Evolutionary conservation across 2,113 vertebrate genomes (phyloP), one percentile per base, ranked within the genome.

Genomic region (Hemichromis elongatus): DNA sequence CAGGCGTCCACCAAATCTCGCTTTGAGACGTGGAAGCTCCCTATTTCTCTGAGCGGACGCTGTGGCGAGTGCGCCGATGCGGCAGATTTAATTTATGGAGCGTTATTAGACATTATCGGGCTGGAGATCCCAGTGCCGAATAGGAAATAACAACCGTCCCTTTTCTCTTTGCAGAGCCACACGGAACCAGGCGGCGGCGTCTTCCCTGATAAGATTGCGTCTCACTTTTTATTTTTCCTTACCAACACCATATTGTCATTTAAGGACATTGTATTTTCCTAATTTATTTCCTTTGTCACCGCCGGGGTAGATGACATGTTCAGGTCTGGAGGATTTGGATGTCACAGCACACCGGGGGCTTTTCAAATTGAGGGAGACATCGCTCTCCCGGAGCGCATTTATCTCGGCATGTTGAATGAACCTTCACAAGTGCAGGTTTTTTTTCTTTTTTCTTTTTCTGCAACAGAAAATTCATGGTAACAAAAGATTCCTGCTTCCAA

Each of bases 51-150:
- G 24, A 61, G 82, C 68, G 57, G 73, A 73, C 33, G 79, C 81
- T 66, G 80, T 78, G 30, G 35, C 50, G 83, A 75, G 81, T 19
- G 14, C 86, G 84, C 59, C 83, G 88, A 90, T 90, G 88, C 77
- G 6, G 63, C 79, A 85, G 89, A 93, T 95, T 93, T 94, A 92
- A 95, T 95, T 92, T 91, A 93, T 92, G 90, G 56, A n/a, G 63
- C 61, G 80, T 92, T 95, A 94, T 92, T 92, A 89, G 88, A 94
- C 89, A 50, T 94, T 91, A 94, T 93, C 92, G 54, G 78, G 89
- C 77, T 16, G 30, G 56, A 66, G 84, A 89, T 86, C 88, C 90
- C 68, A 82, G 57, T 9, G 70, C 86, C 86, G 88, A 94, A 93
- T 75, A 68, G 89, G 79, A 87, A 91, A 82, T 84, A 91, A 91